Percentiles rank a stretch among this genome's conserved stretches.
These are phyloP conservation scores for Poeciliopsis paucimaculata DNA, from an alignment of 2,797 vertebrate species.

Conservation along the genomic window DNA sequence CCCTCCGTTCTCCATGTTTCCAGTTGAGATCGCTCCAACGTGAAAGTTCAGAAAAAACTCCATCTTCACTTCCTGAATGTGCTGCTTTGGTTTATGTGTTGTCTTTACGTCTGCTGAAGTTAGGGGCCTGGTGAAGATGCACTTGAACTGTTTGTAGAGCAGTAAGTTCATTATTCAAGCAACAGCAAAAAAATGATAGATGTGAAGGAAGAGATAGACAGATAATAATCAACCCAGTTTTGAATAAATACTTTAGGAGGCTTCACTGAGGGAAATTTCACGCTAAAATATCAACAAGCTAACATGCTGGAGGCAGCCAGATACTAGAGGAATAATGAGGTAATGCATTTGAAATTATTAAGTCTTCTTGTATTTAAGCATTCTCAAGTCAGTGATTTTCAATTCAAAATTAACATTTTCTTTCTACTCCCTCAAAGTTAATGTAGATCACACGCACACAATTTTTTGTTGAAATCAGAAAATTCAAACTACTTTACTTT, in stretches of 20 bases:
- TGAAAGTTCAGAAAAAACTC: background rate
- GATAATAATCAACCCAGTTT: background rate
- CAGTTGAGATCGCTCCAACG: background rate
- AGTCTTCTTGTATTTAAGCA: background rate
- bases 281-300: background rate
- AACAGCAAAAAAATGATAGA: background rate
- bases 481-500: background rate
- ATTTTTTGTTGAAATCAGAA: background rate
- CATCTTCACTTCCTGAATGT: background rate
- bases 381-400: background rate
- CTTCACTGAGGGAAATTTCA: background rate
- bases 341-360: background rate
- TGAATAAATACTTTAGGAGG: background rate
- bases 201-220: background rate
- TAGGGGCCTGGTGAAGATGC: background rate
- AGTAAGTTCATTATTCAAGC: background rate
- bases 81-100: background rate
- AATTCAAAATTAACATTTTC: background rate
- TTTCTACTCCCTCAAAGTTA: background rate
- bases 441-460: background rate
- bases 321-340: background rate
- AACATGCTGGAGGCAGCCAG: background rate
- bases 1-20: background rate
- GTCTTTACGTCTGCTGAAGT: background rate
- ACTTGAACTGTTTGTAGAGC: background rate